Conservation (phyloP, 2,113 vertebrate genomes). For the Sterrhoptilus dennistouni region DNA sequence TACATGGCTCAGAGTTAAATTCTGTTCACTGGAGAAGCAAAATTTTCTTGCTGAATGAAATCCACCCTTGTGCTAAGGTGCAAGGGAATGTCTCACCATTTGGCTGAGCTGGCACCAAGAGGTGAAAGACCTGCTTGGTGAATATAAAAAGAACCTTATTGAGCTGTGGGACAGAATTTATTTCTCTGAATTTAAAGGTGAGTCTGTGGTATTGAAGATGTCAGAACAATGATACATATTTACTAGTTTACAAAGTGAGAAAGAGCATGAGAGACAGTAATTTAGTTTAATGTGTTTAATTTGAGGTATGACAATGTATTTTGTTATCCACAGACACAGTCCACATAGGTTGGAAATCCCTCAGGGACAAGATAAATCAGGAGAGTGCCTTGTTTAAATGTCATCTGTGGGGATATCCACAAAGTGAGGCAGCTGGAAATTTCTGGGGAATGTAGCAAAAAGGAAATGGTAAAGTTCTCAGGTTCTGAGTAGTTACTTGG, state of each 20-base stretch:
- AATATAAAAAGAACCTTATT: background rate
- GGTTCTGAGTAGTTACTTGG: background rate
- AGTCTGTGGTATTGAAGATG: background rate
- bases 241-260: constrained; percentile 5
- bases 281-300: constrained; percentile 30
- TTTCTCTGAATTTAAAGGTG: background rate
- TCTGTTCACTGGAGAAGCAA: background rate
- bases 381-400: constrained; percentile 4
- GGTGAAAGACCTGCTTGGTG: background rate
- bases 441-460: background rate
- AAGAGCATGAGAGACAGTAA: background rate
- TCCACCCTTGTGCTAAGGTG: background rate
- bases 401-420: background rate
- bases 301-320: background rate
- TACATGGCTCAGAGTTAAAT: background rate
- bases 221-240: background rate
- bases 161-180: background rate
- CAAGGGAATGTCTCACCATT: background rate
- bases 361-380: constrained; percentile 7
- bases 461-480: background rate
- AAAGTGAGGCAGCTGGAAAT: background rate
- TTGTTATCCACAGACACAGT: background rate
- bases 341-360: constrained; percentile 3
- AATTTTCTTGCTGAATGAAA: background rate
- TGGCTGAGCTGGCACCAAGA: background rate